A percentile compares a stretch with the other conserved stretches of the same genome.
phyloP scores from a whole-genome alignment of 2,888 invertebrate genomes.

The Cantharis nigra region DNA sequence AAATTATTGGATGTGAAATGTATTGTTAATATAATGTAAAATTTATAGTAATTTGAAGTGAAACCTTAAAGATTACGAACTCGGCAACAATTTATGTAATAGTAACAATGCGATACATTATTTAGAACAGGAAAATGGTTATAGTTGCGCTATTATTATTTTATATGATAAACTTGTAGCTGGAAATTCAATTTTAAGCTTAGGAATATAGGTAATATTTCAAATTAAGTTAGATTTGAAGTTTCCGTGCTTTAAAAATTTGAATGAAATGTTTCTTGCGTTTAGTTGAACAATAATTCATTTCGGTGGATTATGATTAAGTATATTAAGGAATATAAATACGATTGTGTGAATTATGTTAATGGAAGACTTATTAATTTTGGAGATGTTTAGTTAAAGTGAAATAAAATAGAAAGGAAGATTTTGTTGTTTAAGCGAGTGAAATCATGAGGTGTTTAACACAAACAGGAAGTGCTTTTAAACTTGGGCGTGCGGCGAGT shows the following conservation, averaged over 20 bases:
- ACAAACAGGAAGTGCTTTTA: slow-evolving; percentile 41
- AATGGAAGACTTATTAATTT: neutral
- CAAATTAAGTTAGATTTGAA: neutral
- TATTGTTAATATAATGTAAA: no score
- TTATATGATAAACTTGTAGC: neutral
- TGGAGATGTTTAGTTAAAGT: neutral
- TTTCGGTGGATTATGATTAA: neutral
- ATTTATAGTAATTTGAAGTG: neutral
- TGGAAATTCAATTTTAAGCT: neutral
- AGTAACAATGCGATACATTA: neutral
- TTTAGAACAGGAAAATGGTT: neutral
- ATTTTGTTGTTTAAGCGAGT: slow-evolving; percentile 36
- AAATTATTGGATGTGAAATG: no score
- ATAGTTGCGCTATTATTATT: neutral
- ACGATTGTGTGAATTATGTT: neutral
- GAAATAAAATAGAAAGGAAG: slow-evolving; percentile 13
- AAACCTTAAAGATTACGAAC: neutral
- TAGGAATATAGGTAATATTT: neutral
- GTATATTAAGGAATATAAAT: neutral
- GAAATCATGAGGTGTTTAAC: slow-evolving; percentile 45
- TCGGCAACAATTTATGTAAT: neutral
- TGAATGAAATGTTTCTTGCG: neutral
- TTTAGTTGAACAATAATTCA: neutral
- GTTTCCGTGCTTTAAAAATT: neutral
- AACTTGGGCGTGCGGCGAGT: slow-evolving; percentile 43